phyloP scores from a whole-genome alignment of 2,113 vertebrate species.

The Corythoichthys intestinalis region DNA sequence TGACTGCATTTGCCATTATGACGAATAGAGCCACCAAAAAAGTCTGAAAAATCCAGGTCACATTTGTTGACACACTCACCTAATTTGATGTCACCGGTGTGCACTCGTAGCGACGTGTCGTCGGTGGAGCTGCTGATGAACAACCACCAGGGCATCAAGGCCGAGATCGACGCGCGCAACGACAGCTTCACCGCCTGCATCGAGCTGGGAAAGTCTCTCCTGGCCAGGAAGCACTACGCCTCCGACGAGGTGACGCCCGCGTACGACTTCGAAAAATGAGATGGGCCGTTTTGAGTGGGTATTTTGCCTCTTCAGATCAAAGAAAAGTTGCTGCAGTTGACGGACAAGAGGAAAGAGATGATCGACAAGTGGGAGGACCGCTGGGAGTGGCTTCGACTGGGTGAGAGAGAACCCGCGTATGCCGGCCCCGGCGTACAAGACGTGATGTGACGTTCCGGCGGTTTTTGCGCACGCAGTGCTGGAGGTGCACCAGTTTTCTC shows the following conservation, averaged over 20 bases:
- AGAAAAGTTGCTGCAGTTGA: slow-evolving; percentile 89
- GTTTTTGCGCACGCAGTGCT: slow-evolving; percentile 40
- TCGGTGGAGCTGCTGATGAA: slow-evolving; percentile 99
- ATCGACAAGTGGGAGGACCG: slow-evolving; percentile 95
- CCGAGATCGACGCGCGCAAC: slow-evolving; percentile 96
- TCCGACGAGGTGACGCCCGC: slow-evolving; percentile 85
- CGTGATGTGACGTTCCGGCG: too few species aligned
- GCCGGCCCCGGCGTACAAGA: too few species aligned
- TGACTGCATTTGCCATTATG: too few species aligned
- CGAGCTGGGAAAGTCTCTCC: slow-evolving; percentile 92
- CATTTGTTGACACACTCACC: too few species aligned
- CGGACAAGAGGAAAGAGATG: slow-evolving; percentile 96
- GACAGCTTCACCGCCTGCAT: slow-evolving; percentile 98
- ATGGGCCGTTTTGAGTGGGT: too few species aligned
- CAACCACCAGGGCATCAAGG: slow-evolving; percentile 99
- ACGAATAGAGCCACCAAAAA: too few species aligned
- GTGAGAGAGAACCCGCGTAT: slow-evolving; percentile 63
- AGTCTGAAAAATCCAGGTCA: too few species aligned
- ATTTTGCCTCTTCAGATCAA: slow-evolving; percentile 76
- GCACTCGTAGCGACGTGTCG: slow-evolving; percentile 83
- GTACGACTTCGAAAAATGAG: too few species aligned
- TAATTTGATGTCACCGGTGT: too few species aligned
- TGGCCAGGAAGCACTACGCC: slow-evolving; percentile 95
- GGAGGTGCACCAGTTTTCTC: slow-evolving; percentile 76
- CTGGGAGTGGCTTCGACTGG: slow-evolving; percentile 95